Evolutionary conservation across 1,140 invertebrate genomes (phyloP).

Genomic region (Piezodorus guildinii): DNA sequence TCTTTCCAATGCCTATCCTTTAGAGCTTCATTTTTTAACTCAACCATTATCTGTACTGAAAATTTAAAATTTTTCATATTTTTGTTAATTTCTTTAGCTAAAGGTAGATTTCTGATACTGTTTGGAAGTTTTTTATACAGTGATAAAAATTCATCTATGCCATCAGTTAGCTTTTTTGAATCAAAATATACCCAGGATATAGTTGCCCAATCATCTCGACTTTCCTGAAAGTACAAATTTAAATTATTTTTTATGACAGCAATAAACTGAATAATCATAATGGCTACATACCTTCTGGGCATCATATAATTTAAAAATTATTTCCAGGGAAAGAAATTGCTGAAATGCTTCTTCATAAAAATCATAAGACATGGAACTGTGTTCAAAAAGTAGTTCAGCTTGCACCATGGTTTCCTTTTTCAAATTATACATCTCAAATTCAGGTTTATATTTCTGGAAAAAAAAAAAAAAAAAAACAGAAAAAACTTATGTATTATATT

Average conservation of each 20-base stretch:
- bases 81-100: slow-evolving; percentile 55
- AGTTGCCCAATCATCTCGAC: slow-evolving; percentile 66
- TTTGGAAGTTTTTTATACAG: slow-evolving; percentile 55
- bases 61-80: slow-evolving; percentile 82
- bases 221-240: slow-evolving; percentile 32
- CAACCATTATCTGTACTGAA: slow-evolving; percentile 76
- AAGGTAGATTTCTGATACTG: slow-evolving; percentile 41
- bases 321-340: slow-evolving; percentile 59
- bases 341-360: slow-evolving; percentile 54
- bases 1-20: slow-evolving; percentile 77
- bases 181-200: slow-evolving; percentile 79
- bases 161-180: slow-evolving; percentile 67
- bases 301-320: slow-evolving; percentile 66
- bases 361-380: slow-evolving; percentile 68
- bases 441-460: slow-evolving; percentile 48
- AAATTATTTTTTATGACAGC: not conserved
- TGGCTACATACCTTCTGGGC: slow-evolving; percentile 52
- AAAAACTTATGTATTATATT: too few relatives aligned
- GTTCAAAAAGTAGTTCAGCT: slow-evolving; percentile 75
- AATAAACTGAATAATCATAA: not conserved
- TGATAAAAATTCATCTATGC: slow-evolving; percentile 73
- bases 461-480: too few relatives aligned
- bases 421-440: slow-evolving; percentile 52
- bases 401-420: slow-evolving; percentile 56
- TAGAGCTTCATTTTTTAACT: slow-evolving; percentile 81